Evolutionary conservation across 92 coral and sea anemone species (phyloP).

Genomic region (Epizoanthus illoricatus): DNA sequence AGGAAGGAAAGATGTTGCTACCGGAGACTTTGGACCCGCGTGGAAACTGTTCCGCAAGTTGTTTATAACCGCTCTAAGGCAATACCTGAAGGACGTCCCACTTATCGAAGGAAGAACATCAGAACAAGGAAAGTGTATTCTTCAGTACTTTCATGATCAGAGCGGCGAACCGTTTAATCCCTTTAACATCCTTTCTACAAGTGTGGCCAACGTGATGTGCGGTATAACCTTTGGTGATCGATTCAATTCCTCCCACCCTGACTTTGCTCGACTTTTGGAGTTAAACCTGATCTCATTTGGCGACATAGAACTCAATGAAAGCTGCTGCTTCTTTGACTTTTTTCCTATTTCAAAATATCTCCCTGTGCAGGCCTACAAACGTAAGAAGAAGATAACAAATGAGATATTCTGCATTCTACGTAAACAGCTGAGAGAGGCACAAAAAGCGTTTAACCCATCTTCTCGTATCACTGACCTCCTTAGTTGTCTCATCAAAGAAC

Average conservation of each 20-base stretch:
- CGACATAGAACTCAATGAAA: slow-evolving; percentile 1
- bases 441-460: background rate
- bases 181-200: background rate
- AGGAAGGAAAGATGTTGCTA: slow-evolving; percentile 5
- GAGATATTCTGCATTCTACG: background rate
- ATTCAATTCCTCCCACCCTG: background rate
- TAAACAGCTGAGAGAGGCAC: background rate
- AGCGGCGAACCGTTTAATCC: background rate
- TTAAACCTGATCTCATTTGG: background rate
- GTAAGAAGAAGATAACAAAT: background rate
- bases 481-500: background rate
- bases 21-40: background rate
- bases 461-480: background rate
- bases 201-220: background rate
- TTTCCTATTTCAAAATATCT: background rate
- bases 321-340: background rate
- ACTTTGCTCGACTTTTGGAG: background rate
- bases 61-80: background rate
- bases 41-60: slow-evolving; percentile 6
- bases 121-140: background rate
- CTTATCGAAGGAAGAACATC: background rate
- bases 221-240: background rate
- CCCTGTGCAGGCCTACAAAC: background rate
- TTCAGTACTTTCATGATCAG: background rate
- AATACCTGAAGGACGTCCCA: background rate